A percentile compares a stretch with the other conserved stretches of the same genome.
Evolutionary conservation across 1,140 invertebrate genomes (phyloP).

Genomic region (Drosophila subobscura): DNA sequence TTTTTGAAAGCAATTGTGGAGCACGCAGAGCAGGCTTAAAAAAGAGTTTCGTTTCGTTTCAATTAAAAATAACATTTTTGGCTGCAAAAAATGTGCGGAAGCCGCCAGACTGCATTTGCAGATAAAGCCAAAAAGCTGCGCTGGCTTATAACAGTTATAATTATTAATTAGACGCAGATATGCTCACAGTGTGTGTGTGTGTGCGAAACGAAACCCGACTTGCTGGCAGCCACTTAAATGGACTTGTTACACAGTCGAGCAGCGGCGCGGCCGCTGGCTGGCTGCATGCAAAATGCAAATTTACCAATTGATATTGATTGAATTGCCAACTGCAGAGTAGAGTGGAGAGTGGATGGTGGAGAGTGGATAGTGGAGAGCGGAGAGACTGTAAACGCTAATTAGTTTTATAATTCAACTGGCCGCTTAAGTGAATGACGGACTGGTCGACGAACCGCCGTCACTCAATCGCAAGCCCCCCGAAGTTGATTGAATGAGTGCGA

Average conservation of each 20-base stretch:
- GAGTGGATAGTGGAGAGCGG: background rate
- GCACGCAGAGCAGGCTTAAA: constrained; percentile 35
- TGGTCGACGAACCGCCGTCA: constrained; percentile 35
- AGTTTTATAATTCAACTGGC: constrained; percentile 73
- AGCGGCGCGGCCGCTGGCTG: background rate
- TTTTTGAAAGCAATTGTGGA: constrained; percentile 63
- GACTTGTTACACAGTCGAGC: constrained; percentile 60
- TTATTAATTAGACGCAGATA: constrained; percentile 55
- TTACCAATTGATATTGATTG: constrained; percentile 80
- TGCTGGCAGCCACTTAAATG: constrained; percentile 58
- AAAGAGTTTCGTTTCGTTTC: constrained; percentile 44
- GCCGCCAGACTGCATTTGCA: constrained; percentile 52
- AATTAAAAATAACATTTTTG: constrained; percentile 68
- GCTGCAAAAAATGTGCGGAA: constrained; percentile 50
- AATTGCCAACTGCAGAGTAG: constrained; percentile 48
- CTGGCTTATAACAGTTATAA: constrained; percentile 55
- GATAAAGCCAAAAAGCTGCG: constrained; percentile 54
- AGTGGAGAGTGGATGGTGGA: no score
- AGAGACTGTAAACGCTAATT: constrained; percentile 61
- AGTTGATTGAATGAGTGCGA: constrained; percentile 40
- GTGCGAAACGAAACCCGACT: constrained; percentile 10
- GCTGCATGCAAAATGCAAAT: constrained; percentile 70
- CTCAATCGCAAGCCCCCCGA: constrained; percentile 5
- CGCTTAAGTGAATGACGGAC: constrained; percentile 49
- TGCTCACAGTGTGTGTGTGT: constrained; percentile 1